A percentile compares a stretch with the other conserved stretches of the same genome.
Conservation (phyloP, 2,888 invertebrate genomes). For the Phoenoteleia sp. region DNA sequence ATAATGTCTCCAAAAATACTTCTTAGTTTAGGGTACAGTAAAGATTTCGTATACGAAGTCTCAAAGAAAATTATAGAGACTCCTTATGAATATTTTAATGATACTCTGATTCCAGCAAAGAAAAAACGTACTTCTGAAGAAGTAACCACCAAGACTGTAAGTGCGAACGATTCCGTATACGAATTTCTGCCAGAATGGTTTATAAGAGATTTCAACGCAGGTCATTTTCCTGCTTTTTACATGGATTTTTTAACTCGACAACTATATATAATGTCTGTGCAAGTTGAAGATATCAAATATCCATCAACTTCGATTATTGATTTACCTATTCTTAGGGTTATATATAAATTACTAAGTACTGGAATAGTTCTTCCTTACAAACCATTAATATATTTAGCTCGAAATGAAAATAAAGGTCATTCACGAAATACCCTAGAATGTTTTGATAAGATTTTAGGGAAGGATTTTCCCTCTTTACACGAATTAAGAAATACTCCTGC, state of each 20-base stretch:
- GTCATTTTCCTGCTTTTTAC: conserved; percentile 89
- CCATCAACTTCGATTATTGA: conserved; percentile 89
- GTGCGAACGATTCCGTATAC: conserved; percentile 28
- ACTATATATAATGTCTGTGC: conserved; percentile 90
- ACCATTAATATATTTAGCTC: conserved; percentile 20
- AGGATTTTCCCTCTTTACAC: conserved; percentile 36
- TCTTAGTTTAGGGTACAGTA: conserved; percentile 87
- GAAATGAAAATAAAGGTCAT: conserved; percentile 9
- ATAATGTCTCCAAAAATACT: conserved; percentile 88
- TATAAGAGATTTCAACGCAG: conserved; percentile 88
- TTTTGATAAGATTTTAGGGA: conserved; percentile 28
- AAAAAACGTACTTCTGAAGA: conserved; percentile 25
- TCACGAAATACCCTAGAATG: not conserved
- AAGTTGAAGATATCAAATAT: conserved; percentile 91
- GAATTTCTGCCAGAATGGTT: conserved; percentile 88
- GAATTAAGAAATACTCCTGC: conserved; percentile 80
- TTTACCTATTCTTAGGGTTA: conserved; percentile 89
- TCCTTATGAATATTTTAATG: conserved; percentile 32
- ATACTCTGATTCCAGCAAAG: no score
- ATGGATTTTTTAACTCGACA: conserved; percentile 91
- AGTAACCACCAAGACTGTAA: not conserved
- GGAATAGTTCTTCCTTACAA: conserved; percentile 34
- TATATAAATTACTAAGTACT: conserved; percentile 86
- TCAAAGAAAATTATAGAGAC: conserved; percentile 59
- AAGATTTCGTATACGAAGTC: conserved; percentile 63